Base-by-base conservation (phyloP, 2,797 vertebrate genomes). In the Takifugu rubripes region DNA sequence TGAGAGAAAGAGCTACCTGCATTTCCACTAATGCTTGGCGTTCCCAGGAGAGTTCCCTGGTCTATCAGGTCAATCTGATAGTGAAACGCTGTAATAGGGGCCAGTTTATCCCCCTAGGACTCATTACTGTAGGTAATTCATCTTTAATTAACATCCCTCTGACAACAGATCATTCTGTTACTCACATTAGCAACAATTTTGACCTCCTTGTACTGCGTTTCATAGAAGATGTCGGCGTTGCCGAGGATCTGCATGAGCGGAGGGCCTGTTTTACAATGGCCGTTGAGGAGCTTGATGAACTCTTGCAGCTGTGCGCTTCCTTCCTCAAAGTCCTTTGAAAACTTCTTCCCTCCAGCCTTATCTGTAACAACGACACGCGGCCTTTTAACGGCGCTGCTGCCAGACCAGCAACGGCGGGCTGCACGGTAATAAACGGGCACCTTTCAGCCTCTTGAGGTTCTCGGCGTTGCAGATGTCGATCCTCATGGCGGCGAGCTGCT, bases 131-230 rank as follows among this genome's bases (percentile, higher is more conserved):
- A 29, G 27, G 27, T 29, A 29, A 29, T 29, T 29, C 5, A 29
- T 29, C 27, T 29, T 29, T 29, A 29, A 33, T 10, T 33, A 40
- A 40, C 36, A 21, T 46, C 44, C 44, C 21, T 40, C 36, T 40
- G 36, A 40, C 14, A 12, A 40, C 36, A 5, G 36, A 14, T 3
- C 1, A 1, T 14, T 40, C 4, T 12, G 36, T 5, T 40, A 83
- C 95, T 94, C 74, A 99, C 97, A 3, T 98, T 98, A 6, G 96
- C 96, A 0, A 99, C 97, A 65, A 98, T 95, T 85, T 99, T 98
- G 77, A 98, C 96, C 69, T 98, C 96, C 65, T 97, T 97, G 72
- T 98, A 99, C 76, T 99, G 97, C 40, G 94, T 96, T 86, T 99
- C 97, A 0, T 98, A 99, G 79, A 99, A 99, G 64, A 99, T 94